Conservation (phyloP, 1,140 invertebrate species). For the Drosophila elegans region DNA sequence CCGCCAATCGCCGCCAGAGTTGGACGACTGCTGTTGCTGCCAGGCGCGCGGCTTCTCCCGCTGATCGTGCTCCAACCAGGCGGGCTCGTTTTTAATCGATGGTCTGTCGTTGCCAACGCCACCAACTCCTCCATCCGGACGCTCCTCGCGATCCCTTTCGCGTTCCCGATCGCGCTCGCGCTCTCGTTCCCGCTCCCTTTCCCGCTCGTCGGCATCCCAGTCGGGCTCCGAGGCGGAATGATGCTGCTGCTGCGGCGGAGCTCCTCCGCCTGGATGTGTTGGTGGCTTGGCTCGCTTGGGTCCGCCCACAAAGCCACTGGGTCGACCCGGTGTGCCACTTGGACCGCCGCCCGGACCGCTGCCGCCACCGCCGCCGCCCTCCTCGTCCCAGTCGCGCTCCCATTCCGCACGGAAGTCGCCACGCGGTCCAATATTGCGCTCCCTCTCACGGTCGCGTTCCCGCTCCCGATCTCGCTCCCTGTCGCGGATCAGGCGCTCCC, state of each 20-base stretch:
- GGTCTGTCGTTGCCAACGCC: conserved; percentile 7
- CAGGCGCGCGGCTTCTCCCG: conserved; percentile 70
- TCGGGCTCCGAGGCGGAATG: conserved; percentile 76
- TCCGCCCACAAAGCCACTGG: conserved; percentile 70
- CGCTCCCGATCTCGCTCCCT: conserved; percentile 50
- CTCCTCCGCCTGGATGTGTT: conserved; percentile 20
- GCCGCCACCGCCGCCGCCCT: conserved; percentile 39
- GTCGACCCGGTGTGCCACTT: conserved; percentile 40
- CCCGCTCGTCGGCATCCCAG: conserved; percentile 79
- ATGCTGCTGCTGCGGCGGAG: conserved; percentile 51
- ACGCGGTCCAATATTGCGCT: conserved; percentile 52
- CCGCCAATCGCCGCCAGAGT: conserved; percentile 65
- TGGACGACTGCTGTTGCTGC: conserved; percentile 43
- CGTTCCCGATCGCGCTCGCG: conserved; percentile 50
- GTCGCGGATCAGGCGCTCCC: conserved; percentile 41
- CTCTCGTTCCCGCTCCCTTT: conserved; percentile 36
- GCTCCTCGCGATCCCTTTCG: conserved; percentile 39
- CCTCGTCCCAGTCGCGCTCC: conserved; percentile 78
- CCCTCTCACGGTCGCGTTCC: conserved; percentile 62
- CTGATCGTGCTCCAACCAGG: conserved; percentile 77
- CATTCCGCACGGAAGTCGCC: conserved; percentile 71
- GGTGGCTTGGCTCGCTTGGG: conserved; percentile 63
- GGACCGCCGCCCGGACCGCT: conserved; percentile 40
- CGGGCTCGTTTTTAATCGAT: conserved; percentile 58
- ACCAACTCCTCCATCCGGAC: conserved; percentile 18